Conservation (phyloP, 2,888 invertebrate species). For the Bombylius discolor region DNA sequence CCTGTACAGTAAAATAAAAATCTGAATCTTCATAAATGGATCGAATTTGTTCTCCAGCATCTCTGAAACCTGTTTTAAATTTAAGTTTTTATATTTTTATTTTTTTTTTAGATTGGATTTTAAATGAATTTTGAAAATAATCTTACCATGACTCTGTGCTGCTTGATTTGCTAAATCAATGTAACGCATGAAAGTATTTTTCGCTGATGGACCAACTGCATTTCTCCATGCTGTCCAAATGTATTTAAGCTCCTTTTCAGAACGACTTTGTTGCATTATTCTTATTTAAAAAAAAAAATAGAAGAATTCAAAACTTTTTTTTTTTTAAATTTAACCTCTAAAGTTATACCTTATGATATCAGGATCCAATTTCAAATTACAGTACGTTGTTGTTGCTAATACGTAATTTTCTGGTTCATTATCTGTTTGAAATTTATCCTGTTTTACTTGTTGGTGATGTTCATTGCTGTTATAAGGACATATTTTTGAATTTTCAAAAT, state of each 20-base stretch:
- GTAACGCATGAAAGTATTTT: slow-evolving; percentile 63
- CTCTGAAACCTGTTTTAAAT: slow-evolving; percentile 39
- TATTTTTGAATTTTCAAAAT: slow-evolving; percentile 56
- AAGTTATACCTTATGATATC: slow-evolving; percentile 41
- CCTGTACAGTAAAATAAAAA: slow-evolving; percentile 45
- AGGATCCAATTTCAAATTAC: slow-evolving; percentile 47
- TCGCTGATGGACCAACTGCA: slow-evolving; percentile 61
- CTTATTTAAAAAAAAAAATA: slow-evolving; percentile 16
- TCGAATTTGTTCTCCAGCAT: slow-evolving; percentile 72
- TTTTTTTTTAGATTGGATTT: not conserved
- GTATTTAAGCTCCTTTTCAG: slow-evolving; percentile 60
- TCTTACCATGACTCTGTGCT: slow-evolving; percentile 54
- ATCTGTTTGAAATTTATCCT: not conserved
- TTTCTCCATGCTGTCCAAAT: slow-evolving; percentile 76
- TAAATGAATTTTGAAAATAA: not conserved
- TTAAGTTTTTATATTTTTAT: no score
- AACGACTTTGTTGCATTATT: slow-evolving; percentile 56
- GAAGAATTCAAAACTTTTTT: not conserved
- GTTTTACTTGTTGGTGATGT: not conserved
- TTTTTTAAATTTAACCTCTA: not conserved
- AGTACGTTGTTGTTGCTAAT: slow-evolving; percentile 36
- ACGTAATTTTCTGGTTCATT: slow-evolving; percentile 11
- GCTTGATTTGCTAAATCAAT: slow-evolving; percentile 69
- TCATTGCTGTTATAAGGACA: slow-evolving; percentile 47
- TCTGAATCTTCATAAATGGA: slow-evolving; percentile 57